Base-by-base conservation (phyloP, 2,113 vertebrate species). In the Microcebus ravelobensis region DNA sequence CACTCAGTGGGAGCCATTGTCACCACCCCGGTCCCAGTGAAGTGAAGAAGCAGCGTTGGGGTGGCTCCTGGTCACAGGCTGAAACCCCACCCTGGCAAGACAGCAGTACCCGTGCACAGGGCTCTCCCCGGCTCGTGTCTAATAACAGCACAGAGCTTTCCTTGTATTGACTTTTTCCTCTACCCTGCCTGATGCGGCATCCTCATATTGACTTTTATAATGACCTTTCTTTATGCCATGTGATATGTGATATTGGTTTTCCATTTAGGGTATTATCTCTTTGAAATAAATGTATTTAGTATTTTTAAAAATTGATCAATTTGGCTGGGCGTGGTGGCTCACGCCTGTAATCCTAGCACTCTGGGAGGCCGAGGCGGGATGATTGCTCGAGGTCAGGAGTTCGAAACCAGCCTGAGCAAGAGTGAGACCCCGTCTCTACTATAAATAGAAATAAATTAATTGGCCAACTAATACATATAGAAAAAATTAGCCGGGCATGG, bases 1-100 rank as follows among this genome's bases (percentile, higher is more conserved):
- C 14, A 36, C 8, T 5, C 50, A 3, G 34, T 2, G 9, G 34
- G 31, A 3, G n/a, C 85, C 61, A 0, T 4, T 14, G 3, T 21
- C 5, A 18, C 6, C 27, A 21, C 50, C 18, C 48, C 23, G 18
- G 61, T 5, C 29, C 59, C 18, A 21, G 17, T 9, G 1, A 21
- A 15, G 68, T 36, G n/a, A 25, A 48, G 23, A 3, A 34, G n/a
- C n/a, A 61, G 20, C 45, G 9, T 23, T 31, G 50, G 8, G 48
- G 48, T 48, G 48, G 48, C 17, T 34, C 34, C 77, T 61, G 27
- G 23, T 0, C 65, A 34, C 31, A 42, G 18, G n/a, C 63, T 52
- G 17, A 31, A n/a, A 39, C 50, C 20, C 88, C n/a, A 12, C 29
- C 34, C 67, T 23, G 8, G 27, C 23, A 45, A 67, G 48, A 42